A percentile compares a stretch with the other conserved stretches of the same genome.
phyloP scores from a whole-genome alignment of 2,888 invertebrate genomes.

The Bellardia pandia region DNA sequence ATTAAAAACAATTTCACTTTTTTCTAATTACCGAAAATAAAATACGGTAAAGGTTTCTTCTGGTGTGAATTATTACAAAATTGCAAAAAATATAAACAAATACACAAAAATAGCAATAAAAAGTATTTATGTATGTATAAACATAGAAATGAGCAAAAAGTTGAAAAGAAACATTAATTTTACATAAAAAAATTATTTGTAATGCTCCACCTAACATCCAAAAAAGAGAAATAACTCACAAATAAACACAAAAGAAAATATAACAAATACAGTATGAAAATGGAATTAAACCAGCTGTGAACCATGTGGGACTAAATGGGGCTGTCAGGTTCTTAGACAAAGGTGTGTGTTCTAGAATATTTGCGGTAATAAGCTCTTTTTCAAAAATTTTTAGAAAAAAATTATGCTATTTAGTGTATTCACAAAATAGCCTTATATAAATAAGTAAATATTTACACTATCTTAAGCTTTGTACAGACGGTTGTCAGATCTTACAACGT shows the following conservation, averaged over 20 bases:
- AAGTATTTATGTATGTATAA: background rate
- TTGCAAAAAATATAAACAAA: constrained; percentile 31
- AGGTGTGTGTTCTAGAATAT: background rate
- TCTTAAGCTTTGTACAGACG: no score
- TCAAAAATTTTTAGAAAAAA: no score
- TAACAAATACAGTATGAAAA: constrained; percentile 9
- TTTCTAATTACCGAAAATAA: constrained; percentile 48
- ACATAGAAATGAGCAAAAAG: constrained; percentile 20
- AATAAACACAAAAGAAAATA: constrained; percentile 6
- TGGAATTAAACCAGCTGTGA: background rate
- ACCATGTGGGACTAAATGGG: background rate
- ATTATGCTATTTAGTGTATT: no score
- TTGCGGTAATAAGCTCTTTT: no score
- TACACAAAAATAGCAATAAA: constrained; percentile 1
- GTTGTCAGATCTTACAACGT: no score
- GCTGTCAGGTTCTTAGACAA: background rate
- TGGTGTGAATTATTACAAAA: constrained; percentile 62
- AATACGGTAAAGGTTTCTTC: constrained; percentile 29
- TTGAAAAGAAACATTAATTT: constrained; percentile 40
- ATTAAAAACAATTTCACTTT: constrained; percentile 65
- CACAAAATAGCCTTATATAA: no score
- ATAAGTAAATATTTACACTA: no score
- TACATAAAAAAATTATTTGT: constrained; percentile 37
- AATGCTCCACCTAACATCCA: constrained; percentile 52
- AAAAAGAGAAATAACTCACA: background rate